Percentiles rank a stretch among this genome's conserved stretches.
phyloP scores from a whole-genome alignment of 2,888 invertebrate species.

The Troides helena region DNA sequence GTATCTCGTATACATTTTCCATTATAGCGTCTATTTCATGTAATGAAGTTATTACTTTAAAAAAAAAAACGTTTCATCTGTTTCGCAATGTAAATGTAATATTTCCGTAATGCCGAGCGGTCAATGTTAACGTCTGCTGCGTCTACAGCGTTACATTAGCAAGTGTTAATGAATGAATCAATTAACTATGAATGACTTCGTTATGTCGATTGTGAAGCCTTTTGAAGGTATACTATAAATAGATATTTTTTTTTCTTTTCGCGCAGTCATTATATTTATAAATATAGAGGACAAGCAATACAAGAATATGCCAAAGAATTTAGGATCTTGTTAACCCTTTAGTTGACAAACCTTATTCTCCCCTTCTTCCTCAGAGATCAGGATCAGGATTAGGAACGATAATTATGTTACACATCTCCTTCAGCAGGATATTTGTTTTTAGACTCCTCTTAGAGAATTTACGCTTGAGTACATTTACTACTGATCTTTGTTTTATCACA shows the following conservation, averaged over 20 bases:
- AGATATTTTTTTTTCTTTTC: neutral
- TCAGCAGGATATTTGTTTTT: too few relatives aligned
- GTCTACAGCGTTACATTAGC: conserved; percentile 17
- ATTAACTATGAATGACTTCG: conserved; percentile 45
- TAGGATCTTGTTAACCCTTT: too few relatives aligned
- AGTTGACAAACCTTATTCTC: too few relatives aligned
- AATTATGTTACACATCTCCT: too few relatives aligned
- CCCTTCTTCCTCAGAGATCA: too few relatives aligned
- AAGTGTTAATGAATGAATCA: conserved; percentile 50
- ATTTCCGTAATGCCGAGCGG: conserved; percentile 16
- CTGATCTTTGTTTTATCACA: too few relatives aligned
- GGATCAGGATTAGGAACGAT: too few relatives aligned
- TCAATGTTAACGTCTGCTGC: conserved; percentile 25
- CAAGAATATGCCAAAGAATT: too few relatives aligned
- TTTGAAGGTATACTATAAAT: conserved; percentile 5
- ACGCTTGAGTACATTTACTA: too few relatives aligned
- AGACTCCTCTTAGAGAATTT: too few relatives aligned
- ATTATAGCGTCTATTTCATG: neutral
- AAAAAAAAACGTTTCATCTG: conserved; percentile 6
- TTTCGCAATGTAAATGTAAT: conserved; percentile 16
- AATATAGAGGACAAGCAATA: too few relatives aligned
- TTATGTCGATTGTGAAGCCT: conserved; percentile 18
- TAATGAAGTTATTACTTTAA: neutral
- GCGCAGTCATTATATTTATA: too few relatives aligned
- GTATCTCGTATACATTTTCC: neutral